Evolutionary conservation across 2,113 vertebrate species (phyloP).

Genomic region (Bubalus kerabau): DNA sequence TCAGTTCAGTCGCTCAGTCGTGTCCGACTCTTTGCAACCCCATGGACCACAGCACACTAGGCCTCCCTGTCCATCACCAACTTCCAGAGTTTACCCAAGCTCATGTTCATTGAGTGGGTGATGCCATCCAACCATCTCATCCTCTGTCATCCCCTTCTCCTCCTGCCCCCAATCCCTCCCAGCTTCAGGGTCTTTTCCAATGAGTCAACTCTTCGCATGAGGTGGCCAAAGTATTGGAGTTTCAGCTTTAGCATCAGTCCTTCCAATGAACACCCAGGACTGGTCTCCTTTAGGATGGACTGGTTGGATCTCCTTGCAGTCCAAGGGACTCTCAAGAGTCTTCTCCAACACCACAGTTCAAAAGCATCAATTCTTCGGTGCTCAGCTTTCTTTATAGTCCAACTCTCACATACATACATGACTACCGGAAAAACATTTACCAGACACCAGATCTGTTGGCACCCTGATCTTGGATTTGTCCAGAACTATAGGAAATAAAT

Average conservation of each 20-base stretch:
- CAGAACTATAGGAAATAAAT: background rate
- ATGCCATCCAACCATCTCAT: background rate
- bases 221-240: background rate
- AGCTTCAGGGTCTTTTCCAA: background rate
- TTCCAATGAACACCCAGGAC: background rate
- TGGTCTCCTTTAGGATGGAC: background rate
- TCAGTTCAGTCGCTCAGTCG: background rate
- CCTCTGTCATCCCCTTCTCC: background rate
- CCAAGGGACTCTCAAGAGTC: background rate
- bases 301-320: background rate
- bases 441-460: background rate
- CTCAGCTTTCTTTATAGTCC: background rate
- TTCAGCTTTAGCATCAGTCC: background rate
- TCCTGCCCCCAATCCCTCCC: background rate
- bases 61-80: background rate
- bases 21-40: accelerated
- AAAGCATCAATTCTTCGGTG: background rate
- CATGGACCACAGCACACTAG: background rate
- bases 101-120: background rate
- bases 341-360: background rate
- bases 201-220: background rate
- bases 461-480: background rate
- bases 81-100: background rate
- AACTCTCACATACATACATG: background rate
- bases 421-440: background rate